phyloP scores from a whole-genome alignment of 2,113 vertebrate species.

The Sapayoa aenigma region DNA sequence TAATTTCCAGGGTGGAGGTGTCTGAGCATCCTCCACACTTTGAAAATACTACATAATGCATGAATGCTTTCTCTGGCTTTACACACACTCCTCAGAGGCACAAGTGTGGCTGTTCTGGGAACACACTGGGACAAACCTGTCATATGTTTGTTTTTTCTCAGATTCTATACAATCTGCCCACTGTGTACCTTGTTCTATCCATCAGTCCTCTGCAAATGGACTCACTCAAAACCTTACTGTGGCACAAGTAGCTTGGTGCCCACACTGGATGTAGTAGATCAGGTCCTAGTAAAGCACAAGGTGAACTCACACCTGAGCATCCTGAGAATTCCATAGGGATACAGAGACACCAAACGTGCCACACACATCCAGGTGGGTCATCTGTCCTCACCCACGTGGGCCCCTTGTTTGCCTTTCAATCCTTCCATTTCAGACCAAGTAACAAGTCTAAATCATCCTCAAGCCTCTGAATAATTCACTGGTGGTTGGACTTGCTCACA shows the following conservation, averaged over 20 bases:
- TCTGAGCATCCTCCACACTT: slow-evolving; percentile 43
- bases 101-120: background rate
- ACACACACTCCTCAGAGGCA: background rate
- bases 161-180: background rate
- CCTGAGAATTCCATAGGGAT: background rate
- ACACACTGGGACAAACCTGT: background rate
- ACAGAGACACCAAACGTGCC: background rate
- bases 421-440: background rate
- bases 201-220: background rate
- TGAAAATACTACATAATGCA: slow-evolving; percentile 49
- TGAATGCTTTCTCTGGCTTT: slow-evolving; percentile 38
- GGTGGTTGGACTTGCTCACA: background rate
- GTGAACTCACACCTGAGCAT: background rate
- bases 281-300: background rate
- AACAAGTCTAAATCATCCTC: background rate
- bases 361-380: fast-evolving
- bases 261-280: background rate
- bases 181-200: background rate
- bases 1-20: slow-evolving; percentile 46
- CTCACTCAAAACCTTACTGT: background rate
- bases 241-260: background rate
- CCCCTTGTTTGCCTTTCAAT: background rate
- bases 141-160: background rate
- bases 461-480: background rate
- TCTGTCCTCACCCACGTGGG: background rate